These are phyloP conservation scores for Bombus huntii DNA, from an alignment of 1,140 invertebrate species.

Conservation along the genomic window DNA sequence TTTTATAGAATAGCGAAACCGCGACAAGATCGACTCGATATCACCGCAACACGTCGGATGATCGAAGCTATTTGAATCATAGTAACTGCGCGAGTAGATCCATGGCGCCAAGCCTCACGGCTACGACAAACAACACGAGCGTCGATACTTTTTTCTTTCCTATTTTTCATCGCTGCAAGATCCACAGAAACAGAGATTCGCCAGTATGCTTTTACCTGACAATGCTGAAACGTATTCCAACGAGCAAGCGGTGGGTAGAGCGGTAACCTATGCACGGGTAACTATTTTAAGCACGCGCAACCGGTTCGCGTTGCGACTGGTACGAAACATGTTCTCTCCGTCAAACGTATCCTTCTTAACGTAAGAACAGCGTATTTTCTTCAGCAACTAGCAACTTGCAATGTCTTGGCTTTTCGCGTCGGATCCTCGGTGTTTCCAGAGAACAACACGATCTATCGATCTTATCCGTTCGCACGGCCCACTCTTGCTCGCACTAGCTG, in stretches of 20 bases:
- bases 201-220: constrained; percentile 58
- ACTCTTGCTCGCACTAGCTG: not conserved
- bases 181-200: not conserved
- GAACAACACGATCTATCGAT: not conserved
- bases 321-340: constrained; percentile 72
- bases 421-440: not conserved
- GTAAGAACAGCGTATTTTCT: not conserved
- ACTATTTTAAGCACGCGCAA: constrained; percentile 81
- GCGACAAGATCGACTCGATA: not conserved
- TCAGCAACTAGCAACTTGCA: no score
- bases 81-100: not conserved
- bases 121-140: not conserved
- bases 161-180: not conserved
- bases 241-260: constrained; percentile 38
- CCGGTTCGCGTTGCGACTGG: constrained; percentile 77
- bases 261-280: constrained; percentile 76
- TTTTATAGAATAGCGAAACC: not conserved
- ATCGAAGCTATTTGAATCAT: not conserved
- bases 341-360: constrained; percentile 53
- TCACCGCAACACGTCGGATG: not conserved
- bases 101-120: not conserved
- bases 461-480: not conserved
- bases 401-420: not conserved
- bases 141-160: not conserved
- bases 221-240: constrained; percentile 54